Evolutionary conservation across 1,140 invertebrate species (phyloP).

Genomic region (Chironomus tepperi): DNA sequence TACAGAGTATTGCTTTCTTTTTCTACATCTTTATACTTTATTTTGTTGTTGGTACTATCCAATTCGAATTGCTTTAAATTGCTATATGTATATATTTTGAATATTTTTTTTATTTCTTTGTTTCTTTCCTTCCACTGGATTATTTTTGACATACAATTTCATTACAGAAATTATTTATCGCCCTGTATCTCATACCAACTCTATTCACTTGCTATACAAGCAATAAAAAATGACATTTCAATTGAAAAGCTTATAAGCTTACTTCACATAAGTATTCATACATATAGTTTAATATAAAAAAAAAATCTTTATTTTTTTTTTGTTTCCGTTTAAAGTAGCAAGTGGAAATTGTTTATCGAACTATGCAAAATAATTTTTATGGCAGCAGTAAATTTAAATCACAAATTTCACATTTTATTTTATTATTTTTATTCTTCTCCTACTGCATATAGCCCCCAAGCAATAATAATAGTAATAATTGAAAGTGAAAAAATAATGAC

Average conservation of each 20-base stretch:
- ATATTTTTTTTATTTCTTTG: background rate
- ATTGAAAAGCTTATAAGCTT: conserved; percentile 1
- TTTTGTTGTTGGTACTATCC: no score
- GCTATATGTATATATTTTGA: conserved; percentile 11
- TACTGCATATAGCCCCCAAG: no score
- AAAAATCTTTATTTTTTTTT: background rate
- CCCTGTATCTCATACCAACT: background rate
- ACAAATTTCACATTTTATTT: no score
- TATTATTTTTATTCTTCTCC: no score
- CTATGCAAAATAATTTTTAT: conserved; percentile 6
- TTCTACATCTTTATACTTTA: no score
- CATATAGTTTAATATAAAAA: background rate
- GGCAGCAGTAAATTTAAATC: background rate
- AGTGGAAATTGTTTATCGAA: conserved; percentile 16
- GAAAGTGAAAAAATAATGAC: conserved; percentile 8
- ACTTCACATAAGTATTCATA: background rate
- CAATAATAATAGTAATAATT: conserved; percentile 15
- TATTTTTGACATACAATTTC: conserved; percentile 23
- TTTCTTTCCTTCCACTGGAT: background rate
- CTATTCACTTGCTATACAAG: no score
- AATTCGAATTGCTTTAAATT: background rate
- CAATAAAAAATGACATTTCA: conserved; percentile 18
- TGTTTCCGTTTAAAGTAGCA: conserved; percentile 18
- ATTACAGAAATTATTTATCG: conserved; percentile 16
- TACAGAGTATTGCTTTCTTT: background rate